These are phyloP conservation scores for Exephanes ischioxanthus DNA, from an alignment of 2,888 invertebrate genomes.

Conservation along the genomic window DNA sequence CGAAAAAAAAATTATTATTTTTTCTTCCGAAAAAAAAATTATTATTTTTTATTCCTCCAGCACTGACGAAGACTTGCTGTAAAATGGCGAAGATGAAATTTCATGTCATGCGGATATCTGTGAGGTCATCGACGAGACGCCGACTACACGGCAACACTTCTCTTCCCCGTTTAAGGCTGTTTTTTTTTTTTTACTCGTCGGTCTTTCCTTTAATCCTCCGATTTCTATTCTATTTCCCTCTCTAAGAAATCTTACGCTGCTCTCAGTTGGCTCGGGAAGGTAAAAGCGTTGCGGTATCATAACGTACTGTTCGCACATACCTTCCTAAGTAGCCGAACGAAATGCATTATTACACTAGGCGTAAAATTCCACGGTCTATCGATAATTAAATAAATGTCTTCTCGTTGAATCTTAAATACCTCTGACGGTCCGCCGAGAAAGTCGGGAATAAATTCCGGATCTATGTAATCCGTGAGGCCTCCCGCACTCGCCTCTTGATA, in stretches of 20 bases:
- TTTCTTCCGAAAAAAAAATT: too few relatives aligned
- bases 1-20: too few relatives aligned
- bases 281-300: slow-evolving; percentile 84
- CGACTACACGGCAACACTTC: background rate
- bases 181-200: background rate
- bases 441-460: slow-evolving; percentile 94
- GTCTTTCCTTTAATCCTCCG: slow-evolving; percentile 46
- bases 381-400: slow-evolving; percentile 16
- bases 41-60: too few relatives aligned
- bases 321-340: slow-evolving; percentile 80
- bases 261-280: slow-evolving; percentile 80
- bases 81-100: too few relatives aligned
- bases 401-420: slow-evolving; percentile 72
- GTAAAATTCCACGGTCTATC: slow-evolving; percentile 28
- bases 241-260: slow-evolving; percentile 79
- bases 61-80: too few relatives aligned
- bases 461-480: slow-evolving; percentile 94
- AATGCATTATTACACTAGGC: slow-evolving; percentile 63
- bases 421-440: slow-evolving; percentile 96
- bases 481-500: slow-evolving; percentile 91
- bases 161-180: background rate
- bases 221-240: slow-evolving; percentile 56
- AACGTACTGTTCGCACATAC: slow-evolving; percentile 80
- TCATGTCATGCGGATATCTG: background rate
- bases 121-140: background rate